Evolutionary conservation across 2,113 vertebrate species (phyloP).

Genomic region (Lethenteron camtschaticum): DNA sequence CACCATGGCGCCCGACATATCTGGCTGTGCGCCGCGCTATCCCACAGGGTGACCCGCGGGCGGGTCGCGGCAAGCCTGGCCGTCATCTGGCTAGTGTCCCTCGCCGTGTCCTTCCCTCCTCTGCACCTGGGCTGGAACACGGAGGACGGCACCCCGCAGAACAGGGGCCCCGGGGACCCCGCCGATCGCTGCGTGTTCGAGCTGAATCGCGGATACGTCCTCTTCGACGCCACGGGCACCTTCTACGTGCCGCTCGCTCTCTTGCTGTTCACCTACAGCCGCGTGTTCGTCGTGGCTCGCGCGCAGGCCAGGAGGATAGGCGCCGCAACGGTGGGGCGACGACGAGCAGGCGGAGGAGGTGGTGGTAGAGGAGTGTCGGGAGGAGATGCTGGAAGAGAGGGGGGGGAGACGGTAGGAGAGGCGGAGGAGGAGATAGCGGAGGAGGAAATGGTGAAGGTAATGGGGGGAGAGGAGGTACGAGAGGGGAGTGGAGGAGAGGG

Average conservation of each 20-base stretch:
- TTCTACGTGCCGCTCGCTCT: slow-evolving; percentile 63
- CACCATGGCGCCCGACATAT: too few species aligned
- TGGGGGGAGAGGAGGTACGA: too few species aligned
- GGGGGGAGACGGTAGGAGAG: too few species aligned
- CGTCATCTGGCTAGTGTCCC: slow-evolving; percentile 50
- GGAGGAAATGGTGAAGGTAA: too few species aligned
- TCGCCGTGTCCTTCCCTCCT: slow-evolving; percentile 70
- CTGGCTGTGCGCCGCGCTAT: slow-evolving; percentile 23
- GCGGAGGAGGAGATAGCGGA: too few species aligned
- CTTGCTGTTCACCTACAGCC: slow-evolving; percentile 72
- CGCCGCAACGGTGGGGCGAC: slow-evolving; percentile 15
- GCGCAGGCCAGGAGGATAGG: slow-evolving; percentile 60
- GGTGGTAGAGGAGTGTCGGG: too few species aligned
- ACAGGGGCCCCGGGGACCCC: slow-evolving; percentile 13
- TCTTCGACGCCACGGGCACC: slow-evolving; percentile 54
- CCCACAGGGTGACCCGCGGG: slow-evolving; percentile 33
- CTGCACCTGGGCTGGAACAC: slow-evolving; percentile 92
- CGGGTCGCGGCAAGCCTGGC: slow-evolving; percentile 37
- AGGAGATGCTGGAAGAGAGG: too few species aligned
- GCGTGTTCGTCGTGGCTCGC: slow-evolving; percentile 59
- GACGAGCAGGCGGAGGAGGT: too few species aligned
- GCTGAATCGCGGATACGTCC: slow-evolving; percentile 42
- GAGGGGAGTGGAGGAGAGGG: too few species aligned
- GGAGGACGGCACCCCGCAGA: slow-evolving; percentile 33
- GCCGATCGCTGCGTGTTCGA: slow-evolving; percentile 34